Evolutionary conservation across 2,888 invertebrate genomes (phyloP), one percentile per base, ranked within the genome.

Genomic region (Euplexia lucipara): DNA sequence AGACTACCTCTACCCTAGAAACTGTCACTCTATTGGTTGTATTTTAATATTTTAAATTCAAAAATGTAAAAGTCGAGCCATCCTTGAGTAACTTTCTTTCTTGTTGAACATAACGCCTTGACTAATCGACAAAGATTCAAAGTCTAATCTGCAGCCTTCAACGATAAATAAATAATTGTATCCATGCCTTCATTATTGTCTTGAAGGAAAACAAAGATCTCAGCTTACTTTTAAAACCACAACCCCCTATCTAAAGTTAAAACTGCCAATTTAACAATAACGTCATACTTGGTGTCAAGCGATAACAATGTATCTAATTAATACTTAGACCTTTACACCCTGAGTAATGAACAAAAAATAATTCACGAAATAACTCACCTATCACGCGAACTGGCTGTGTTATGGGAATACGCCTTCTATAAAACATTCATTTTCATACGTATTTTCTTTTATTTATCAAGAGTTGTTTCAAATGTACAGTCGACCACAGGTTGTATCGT

Each of bases 321-420:
- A 52, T 74, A 52, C 18, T 3, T 22, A 12, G 48, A 74, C 41
- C 39, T 58, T 57, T 54, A 54, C 42, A 53, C 67, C 63, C 12
- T 26, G 42, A 78, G 47, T 62, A 79, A 79, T 70, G 49, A 70
- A 58, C 48, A 52, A 58, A 79, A 70, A 58, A 64, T 79, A 77
- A 60, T 76, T 58, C 9, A 64, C 39, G 39, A 52, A 59, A 47
- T 64, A 41, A 7, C 20, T 77, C 73, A 77, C 78, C 73, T 73
- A 77, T 77, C 73, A 75, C 70, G 75, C 78, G 32, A 73, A 35
- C 51, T 41, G 5, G 26, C n/a, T 34, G 6, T 54, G 10, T 45
- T 32, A 16, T 45, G 7, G 16, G 16, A 65, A 72, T 16, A 56
- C 20, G 4, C 37, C 4, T 18, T 37, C 8, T 41, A 59, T 60